These are phyloP conservation scores for Drosophila fuyamai DNA, from an alignment of 1,140 invertebrate species.

Conservation along the genomic window DNA sequence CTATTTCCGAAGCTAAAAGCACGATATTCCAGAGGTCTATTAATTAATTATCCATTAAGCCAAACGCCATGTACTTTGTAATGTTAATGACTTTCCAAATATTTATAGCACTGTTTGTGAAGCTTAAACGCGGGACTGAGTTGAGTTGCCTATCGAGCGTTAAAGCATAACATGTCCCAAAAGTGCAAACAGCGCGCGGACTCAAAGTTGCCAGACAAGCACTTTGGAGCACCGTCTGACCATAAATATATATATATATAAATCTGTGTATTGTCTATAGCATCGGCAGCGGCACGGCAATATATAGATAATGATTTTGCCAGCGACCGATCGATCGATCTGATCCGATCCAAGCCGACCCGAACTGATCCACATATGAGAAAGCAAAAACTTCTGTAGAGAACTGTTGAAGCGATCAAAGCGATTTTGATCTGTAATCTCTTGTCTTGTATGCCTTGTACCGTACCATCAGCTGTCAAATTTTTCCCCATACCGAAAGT, in stretches of 20 bases:
- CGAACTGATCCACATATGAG: conserved; percentile 10
- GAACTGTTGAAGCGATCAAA: conserved; percentile 36
- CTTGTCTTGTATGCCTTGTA: conserved; percentile 31
- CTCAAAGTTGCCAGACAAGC: conserved; percentile 61
- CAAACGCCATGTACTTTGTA: conserved; percentile 55
- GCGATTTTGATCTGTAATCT: conserved; percentile 45
- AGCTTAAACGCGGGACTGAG: conserved; percentile 72
- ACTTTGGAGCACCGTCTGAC: conserved; percentile 51
- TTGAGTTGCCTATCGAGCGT: conserved; percentile 59
- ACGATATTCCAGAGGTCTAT: conserved; percentile 36
- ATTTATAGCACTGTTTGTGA: conserved; percentile 80
- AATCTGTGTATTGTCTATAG: conserved; percentile 53
- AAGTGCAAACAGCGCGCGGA: conserved; percentile 50
- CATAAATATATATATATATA: conserved; percentile 38
- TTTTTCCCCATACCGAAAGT: conserved; percentile 44
- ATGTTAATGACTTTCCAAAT: conserved; percentile 80
- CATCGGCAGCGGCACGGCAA: conserved; percentile 34
- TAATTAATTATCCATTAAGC: conserved; percentile 42
- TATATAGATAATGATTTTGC: conserved; percentile 63
- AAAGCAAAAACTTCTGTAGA: conserved; percentile 33
- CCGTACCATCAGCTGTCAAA: conserved; percentile 49
- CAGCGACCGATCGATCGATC: conserved; percentile 39
- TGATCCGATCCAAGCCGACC: conserved; percentile 5
- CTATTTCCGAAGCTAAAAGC: conserved; percentile 22
- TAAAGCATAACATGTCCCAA: conserved; percentile 46